phyloP scores from a whole-genome alignment of 2,888 invertebrate species.

The Eudasyphora cyanicolor region DNA sequence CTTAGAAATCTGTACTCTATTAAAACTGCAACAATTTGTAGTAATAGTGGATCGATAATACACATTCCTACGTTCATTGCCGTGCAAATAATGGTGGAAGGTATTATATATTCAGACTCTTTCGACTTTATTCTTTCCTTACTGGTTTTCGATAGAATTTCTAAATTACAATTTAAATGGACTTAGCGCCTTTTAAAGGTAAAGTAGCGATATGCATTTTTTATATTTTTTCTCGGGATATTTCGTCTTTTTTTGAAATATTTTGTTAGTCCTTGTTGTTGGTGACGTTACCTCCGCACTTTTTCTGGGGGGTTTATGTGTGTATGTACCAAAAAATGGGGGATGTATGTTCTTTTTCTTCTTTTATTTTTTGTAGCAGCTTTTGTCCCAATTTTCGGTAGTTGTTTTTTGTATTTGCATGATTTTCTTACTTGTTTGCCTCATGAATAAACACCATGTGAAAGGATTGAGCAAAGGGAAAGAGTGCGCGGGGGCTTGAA shows the following conservation, averaged over 20 bases:
- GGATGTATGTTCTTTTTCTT: conserved; percentile 31
- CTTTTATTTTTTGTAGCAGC: conserved; percentile 33
- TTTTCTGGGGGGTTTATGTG: conserved; percentile 56
- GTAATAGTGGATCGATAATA: too few relatives aligned
- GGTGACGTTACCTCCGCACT: conserved; percentile 65
- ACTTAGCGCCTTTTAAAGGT: too few relatives aligned
- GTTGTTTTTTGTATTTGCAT: conserved; percentile 36
- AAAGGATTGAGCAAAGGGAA: not conserved
- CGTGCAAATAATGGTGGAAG: too few relatives aligned
- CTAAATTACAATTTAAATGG: too few relatives aligned
- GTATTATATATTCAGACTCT: too few relatives aligned
- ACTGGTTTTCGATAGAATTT: too few relatives aligned
- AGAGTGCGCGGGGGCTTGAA: not conserved
- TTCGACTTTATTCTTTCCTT: too few relatives aligned
- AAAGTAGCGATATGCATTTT: too few relatives aligned
- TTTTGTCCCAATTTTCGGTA: conserved; percentile 57
- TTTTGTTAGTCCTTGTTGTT: conserved; percentile 26
- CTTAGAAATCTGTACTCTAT: too few relatives aligned
- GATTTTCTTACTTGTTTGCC: not conserved
- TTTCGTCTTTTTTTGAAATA: not conserved
- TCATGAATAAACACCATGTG: not conserved
- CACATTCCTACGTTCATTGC: too few relatives aligned
- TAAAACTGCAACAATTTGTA: too few relatives aligned
- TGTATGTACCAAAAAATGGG: conserved; percentile 15
- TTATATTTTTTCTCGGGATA: not conserved